Percentiles rank a stretch among this genome's conserved stretches.
Conservation (phyloP, 1,140 invertebrate species). For the Maniola jurtina region DNA sequence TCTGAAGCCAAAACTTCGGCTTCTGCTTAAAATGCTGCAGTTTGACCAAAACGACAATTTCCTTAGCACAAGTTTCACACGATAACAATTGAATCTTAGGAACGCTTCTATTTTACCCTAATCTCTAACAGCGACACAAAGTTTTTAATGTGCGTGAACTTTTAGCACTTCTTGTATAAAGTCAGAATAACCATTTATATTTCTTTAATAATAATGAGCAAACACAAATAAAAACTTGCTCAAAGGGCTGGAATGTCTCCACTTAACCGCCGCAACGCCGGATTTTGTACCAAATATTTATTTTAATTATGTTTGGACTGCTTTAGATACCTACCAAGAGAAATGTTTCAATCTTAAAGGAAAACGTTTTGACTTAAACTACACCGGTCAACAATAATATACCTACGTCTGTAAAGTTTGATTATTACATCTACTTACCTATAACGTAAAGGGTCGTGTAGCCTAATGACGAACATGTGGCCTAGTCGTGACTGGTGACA, state of each 20-base stretch:
- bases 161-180: constrained; percentile 54
- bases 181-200: constrained; percentile 64
- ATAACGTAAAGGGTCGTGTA: no score
- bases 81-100: neutral
- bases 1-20: no score
- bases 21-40: no score
- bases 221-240: constrained; percentile 74
- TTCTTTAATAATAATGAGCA: constrained; percentile 66
- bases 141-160: constrained; percentile 19
- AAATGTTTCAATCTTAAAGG: no score
- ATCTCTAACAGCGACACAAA: neutral
- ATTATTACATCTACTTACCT: no score
- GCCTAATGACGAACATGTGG: no score
- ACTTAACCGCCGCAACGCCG: constrained; percentile 63
- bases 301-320: constrained; percentile 71
- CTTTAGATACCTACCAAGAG: constrained; percentile 16
- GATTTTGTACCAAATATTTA: constrained; percentile 75
- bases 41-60: neutral
- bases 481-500: no score
- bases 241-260: constrained; percentile 71
- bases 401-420: no score
- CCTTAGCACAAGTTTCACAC: neutral
- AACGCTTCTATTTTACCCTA: neutral
- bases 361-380: no score
- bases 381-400: no score